A percentile compares a stretch with the other conserved stretches of the same genome.
Evolutionary conservation across 2,797 vertebrate genomes (phyloP).

Genomic region (Characodon lateralis): DNA sequence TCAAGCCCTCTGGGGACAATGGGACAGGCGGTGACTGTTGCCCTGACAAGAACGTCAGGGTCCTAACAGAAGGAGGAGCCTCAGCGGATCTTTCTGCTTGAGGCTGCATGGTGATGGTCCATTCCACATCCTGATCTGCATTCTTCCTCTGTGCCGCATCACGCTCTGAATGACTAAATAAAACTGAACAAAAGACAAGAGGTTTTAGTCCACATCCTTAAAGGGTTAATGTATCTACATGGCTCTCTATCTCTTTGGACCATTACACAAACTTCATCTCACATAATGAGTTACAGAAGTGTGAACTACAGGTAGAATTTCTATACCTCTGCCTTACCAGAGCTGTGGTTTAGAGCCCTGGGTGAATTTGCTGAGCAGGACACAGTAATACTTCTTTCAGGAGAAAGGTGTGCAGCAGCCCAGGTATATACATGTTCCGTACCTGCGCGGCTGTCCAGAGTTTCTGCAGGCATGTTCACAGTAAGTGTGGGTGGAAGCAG

Average conservation of each 20-base stretch:
- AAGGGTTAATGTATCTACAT: background rate
- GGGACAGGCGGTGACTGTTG: background rate
- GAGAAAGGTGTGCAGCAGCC: background rate
- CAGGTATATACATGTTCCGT: background rate
- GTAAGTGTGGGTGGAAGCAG: conserved; percentile 27
- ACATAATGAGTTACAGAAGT: background rate
- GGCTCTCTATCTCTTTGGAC: background rate
- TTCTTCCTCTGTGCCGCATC: conserved; percentile 10
- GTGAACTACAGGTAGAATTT: background rate
- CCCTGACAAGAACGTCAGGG: background rate
- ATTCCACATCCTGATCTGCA: conserved; percentile 39
- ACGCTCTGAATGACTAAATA: conserved; percentile 27
- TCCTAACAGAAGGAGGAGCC: conserved; percentile 10
- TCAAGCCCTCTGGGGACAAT: conserved; percentile 7
- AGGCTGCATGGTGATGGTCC: conserved; percentile 44
- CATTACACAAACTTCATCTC: background rate
- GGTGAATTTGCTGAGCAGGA: no score
- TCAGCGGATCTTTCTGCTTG: background rate
- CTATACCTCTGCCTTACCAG: no score
- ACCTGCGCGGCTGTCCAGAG: conserved; percentile 60
- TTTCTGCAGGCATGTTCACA: conserved; percentile 21
- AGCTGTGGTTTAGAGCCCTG: no score
- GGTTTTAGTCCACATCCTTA: background rate
- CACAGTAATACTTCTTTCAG: background rate
- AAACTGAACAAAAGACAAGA: conserved; percentile 25